Conservation (phyloP, 53 echinoderm and acorn worm species). For the Echinometra lucunter region DNA sequence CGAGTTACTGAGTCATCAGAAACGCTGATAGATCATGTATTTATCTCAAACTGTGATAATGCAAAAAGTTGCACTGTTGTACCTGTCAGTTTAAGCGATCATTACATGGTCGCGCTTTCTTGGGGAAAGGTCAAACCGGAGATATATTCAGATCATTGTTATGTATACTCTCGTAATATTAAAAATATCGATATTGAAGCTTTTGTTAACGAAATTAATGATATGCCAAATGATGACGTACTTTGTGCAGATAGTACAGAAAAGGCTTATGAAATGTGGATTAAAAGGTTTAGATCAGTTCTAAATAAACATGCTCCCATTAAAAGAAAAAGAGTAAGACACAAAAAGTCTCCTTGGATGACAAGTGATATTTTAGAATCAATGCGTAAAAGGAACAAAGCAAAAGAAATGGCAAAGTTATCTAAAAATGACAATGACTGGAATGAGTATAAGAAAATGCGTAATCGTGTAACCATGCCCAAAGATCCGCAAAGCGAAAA, state of each 20-base stretch:
- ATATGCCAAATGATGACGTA: neutral
- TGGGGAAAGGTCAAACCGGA: neutral
- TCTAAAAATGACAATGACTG: neutral
- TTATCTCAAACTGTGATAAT: neutral
- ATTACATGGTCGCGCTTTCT: neutral
- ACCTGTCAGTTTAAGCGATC: neutral
- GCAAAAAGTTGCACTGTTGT: neutral
- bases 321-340: constrained; percentile 20
- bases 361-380: neutral
- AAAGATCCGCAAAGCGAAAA: neutral
- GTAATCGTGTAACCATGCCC: neutral
- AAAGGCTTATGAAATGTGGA: too few relatives aligned
- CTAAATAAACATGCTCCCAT: too few relatives aligned
- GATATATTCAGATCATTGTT: neutral
- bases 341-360: neutral
- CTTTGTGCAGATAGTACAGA: neutral
- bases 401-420: neutral
- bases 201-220: too few relatives aligned
- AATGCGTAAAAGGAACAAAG: neutral
- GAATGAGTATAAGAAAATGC: neutral
- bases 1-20: neutral
- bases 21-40: neutral
- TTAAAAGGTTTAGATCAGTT: too few relatives aligned
- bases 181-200: constrained; percentile 15
- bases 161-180: neutral